Base-by-base conservation (phyloP, 2,113 vertebrate species). In the Hippocampus zosterae region DNA sequence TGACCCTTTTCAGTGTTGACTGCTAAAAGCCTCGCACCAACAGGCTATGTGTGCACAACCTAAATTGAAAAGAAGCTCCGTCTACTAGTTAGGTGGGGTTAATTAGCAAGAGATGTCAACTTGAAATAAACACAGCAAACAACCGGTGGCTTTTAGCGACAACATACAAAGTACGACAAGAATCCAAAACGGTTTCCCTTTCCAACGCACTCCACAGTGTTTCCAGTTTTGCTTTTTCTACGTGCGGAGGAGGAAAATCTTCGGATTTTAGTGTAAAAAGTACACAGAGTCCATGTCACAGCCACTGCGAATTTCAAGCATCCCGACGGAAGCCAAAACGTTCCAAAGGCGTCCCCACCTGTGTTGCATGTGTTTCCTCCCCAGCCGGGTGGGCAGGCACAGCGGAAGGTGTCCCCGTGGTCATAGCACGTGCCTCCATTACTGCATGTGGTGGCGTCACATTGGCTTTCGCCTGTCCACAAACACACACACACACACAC, bases 341-440 rank as follows among this genome's bases (percentile, higher is more conserved):
- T 37, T 40, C 59, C 6, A 13, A 15, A 42, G 10, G 50, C 18
- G 9, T 11, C 72, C 72, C 82, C 75, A 99, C 97, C 96, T 1
- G 93, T 92, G 75, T 94, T 94, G 83, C 97, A 99, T 1, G 96
- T 94, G 81, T 93, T 92, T 60, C 97, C 97, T 65, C 86, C 93
- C 97, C 97, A 98, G 8, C 93, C 96, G 0, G 95, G 91, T 2
- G 91, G 87, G 76, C 97, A 99, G 0, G 93, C 92, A 2, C 97
- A 99, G 76, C 90, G 94, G 85, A 98, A 99, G 23, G 93, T 75
- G 46, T 98, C 95, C 0, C 92, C 95, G 1, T 94, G 92, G 83
- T 99, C 97, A 0, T 95, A 95, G 87, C 97, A 98, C 0, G 95
- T 98, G 33, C 96, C 97, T 0, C 96, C 96, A 0, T 98, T 98